Percentiles rank a stretch among this genome's conserved stretches.
Evolutionary conservation across 1,140 invertebrate genomes (phyloP).

Genomic region (Drosophila pachea): DNA sequence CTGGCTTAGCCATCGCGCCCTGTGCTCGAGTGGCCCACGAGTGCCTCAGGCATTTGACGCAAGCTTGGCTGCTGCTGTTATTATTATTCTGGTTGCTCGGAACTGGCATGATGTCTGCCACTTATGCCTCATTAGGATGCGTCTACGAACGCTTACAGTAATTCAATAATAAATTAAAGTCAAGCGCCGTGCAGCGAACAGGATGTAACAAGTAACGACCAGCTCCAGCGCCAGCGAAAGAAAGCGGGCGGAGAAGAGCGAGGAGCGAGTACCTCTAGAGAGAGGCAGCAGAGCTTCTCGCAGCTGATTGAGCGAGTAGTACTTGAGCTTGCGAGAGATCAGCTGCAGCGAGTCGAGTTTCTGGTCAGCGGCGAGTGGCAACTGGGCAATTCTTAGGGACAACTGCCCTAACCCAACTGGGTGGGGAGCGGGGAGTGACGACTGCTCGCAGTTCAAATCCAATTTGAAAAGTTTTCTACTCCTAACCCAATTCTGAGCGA

Average conservation of each 20-base stretch:
- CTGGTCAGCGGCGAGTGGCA: not conserved
- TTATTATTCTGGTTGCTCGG: slow-evolving; percentile 63
- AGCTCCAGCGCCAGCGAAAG: too few relatives aligned
- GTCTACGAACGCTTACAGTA: slow-evolving; percentile 69
- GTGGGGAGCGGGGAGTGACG: slow-evolving; percentile 17
- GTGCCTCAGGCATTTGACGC: slow-evolving; percentile 33
- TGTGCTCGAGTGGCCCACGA: slow-evolving; percentile 25
- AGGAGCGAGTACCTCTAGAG: not conserved
- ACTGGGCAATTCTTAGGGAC: too few relatives aligned
- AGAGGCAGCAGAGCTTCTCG: not conserved
- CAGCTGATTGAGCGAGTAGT: not conserved
- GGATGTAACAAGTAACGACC: slow-evolving; percentile 34
- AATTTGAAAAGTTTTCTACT: not conserved
- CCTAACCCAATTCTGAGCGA: not conserved
- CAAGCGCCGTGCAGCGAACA: slow-evolving; percentile 7
- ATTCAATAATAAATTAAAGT: slow-evolving; percentile 73
- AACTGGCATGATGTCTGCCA: slow-evolving; percentile 55
- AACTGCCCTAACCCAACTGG: too few relatives aligned
- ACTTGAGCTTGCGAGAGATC: not conserved
- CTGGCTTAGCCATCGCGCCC: slow-evolving; percentile 20
- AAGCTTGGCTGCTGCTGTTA: slow-evolving; percentile 25
- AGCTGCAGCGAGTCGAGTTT: not conserved
- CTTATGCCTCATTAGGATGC: slow-evolving; percentile 76
- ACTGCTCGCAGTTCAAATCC: too few relatives aligned
- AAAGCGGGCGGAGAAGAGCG: too few relatives aligned